Conservation (phyloP, 1,140 invertebrate species). For the Cylas formicarius region DNA sequence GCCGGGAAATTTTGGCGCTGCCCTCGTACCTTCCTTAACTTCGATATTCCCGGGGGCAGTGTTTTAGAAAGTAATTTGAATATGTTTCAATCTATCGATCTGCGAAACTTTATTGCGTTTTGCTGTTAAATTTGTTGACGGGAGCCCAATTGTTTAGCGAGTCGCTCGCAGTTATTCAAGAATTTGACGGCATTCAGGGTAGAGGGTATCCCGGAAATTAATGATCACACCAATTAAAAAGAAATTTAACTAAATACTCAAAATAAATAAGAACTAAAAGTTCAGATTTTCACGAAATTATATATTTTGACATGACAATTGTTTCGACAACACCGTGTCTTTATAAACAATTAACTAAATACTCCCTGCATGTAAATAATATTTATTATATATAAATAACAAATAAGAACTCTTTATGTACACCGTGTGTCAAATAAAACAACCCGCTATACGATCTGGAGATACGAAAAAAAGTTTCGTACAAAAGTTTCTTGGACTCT, state of each 20-base stretch:
- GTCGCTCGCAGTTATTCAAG: conserved; percentile 2
- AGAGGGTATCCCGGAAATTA: background rate
- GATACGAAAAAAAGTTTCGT: too few relatives aligned
- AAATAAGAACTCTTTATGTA: too few relatives aligned
- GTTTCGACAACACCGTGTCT: too few relatives aligned
- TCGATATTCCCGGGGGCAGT: conserved; percentile 12
- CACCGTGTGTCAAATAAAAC: too few relatives aligned
- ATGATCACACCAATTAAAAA: background rate
- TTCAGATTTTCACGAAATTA: background rate
- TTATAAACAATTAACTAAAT: too few relatives aligned
- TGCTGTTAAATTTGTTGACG: conserved; percentile 9
- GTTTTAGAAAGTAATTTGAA: conserved; percentile 24
- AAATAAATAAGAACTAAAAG: background rate
- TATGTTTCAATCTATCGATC: conserved; percentile 20
- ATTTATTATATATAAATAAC: too few relatives aligned
- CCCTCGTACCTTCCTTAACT: too few relatives aligned
- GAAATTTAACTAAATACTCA: background rate
- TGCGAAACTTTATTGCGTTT: conserved; percentile 18
- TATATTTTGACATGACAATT: too few relatives aligned
- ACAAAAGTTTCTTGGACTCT: too few relatives aligned
- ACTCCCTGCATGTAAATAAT: too few relatives aligned
- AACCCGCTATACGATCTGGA: too few relatives aligned
- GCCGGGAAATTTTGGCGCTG: too few relatives aligned
- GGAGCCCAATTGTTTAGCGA: conserved; percentile 10
- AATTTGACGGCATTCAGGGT: background rate